Percentiles rank a stretch among this genome's conserved stretches.
These are phyloP conservation scores for Tenthredo mesomela DNA, from an alignment of 2,888 invertebrate species.

Conservation along the genomic window DNA sequence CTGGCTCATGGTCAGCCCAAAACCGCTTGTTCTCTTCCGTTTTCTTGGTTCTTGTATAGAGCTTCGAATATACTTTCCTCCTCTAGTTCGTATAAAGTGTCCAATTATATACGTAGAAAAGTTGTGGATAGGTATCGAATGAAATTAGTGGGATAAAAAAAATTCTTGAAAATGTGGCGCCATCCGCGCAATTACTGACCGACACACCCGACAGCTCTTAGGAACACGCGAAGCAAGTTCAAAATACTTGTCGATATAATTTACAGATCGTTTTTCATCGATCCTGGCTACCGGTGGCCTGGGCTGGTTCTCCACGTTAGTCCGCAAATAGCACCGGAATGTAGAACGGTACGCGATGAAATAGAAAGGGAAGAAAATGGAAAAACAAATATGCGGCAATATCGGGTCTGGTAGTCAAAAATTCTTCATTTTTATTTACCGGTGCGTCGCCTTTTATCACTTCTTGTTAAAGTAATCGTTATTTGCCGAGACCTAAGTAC, in stretches of 20 bases:
- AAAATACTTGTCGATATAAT: slow-evolving; percentile 25
- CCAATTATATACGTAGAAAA: background rate
- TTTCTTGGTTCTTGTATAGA: too few species aligned
- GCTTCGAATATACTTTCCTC: background rate
- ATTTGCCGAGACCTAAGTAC: slow-evolving; percentile 5
- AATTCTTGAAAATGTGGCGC: slow-evolving; percentile 2
- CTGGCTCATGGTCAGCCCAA: too few species aligned
- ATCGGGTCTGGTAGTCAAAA: background rate
- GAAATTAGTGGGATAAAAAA: background rate
- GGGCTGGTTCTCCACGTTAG: background rate
- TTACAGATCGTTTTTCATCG: slow-evolving; percentile 27
- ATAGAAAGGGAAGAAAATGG: background rate
- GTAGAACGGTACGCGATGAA: background rate
- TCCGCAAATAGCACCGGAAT: slow-evolving; percentile 1
- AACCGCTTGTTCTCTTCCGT: too few species aligned
- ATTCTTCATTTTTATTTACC: slow-evolving; percentile 8
- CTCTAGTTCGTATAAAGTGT: background rate
- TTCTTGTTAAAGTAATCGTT: slow-evolving; percentile 42
- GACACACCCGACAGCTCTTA: slow-evolving; percentile 18
- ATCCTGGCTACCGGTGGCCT: slow-evolving; percentile 15
- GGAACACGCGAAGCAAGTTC: slow-evolving; percentile 11
- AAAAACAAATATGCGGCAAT: slow-evolving; percentile 1
- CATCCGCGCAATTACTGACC: slow-evolving; percentile 25
- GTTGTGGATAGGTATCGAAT: background rate
- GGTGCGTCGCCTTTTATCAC: slow-evolving; percentile 38